Percentiles rank a stretch among this genome's conserved stretches.
Conservation (phyloP, 2,888 invertebrate species). For the Orthonychiurus folsomi region DNA sequence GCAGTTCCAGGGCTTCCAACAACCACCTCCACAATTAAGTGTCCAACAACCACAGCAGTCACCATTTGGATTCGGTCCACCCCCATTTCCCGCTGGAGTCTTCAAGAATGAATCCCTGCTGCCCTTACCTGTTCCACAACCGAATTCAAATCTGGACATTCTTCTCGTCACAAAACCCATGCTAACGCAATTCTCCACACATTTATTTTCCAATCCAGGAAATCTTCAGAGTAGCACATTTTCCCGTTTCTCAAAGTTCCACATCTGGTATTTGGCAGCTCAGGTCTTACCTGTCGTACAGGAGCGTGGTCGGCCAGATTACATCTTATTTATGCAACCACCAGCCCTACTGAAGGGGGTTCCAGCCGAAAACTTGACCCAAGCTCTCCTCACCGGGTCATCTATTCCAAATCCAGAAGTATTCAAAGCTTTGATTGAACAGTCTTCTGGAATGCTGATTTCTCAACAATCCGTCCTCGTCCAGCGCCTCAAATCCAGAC, state of each 20-base stretch:
- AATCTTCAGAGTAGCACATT: not conserved
- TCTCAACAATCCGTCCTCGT: slow-evolving; percentile 35
- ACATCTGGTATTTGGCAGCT: slow-evolving; percentile 31
- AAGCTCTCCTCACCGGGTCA: slow-evolving; percentile 22
- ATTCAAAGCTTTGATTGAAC: slow-evolving; percentile 28
- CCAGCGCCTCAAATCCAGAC: slow-evolving; percentile 24
- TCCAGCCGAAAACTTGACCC: slow-evolving; percentile 33
- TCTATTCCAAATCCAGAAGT: slow-evolving; percentile 31
- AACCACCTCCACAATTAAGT: not conserved
- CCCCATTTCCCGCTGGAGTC: not conserved
- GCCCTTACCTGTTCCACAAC: not conserved
- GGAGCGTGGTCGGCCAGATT: slow-evolving; percentile 35
- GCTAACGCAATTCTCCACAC: not conserved
- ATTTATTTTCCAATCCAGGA: not conserved
- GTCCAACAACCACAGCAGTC: not conserved
- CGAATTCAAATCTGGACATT: not conserved
- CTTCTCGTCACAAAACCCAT: not conserved
- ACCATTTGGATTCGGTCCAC: not conserved
- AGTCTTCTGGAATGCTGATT: slow-evolving; percentile 31
- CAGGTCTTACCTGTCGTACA: slow-evolving; percentile 27
- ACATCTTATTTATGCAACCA: slow-evolving; percentile 32
- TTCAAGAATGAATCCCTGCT: too few relatives aligned
- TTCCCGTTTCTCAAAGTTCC: slow-evolving; percentile 22
- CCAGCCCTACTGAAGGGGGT: slow-evolving; percentile 35
- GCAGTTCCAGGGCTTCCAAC: not conserved